These are phyloP conservation scores for Coccyzus lansbergi DNA, from an alignment of 2,797 vertebrate genomes.

Conservation along the genomic window DNA sequence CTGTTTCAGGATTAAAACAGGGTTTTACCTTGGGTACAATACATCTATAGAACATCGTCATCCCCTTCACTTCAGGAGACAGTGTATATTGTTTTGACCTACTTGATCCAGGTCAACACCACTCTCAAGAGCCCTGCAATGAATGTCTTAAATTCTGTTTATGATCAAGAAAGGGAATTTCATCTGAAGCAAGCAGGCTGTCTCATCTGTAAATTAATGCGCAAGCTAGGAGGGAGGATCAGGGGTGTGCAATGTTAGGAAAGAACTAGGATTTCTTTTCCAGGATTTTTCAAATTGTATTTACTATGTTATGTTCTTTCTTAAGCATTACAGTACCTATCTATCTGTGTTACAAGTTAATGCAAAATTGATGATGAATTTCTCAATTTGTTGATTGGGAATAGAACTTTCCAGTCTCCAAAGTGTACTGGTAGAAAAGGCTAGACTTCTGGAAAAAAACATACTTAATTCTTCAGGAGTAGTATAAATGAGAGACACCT, in stretches of 20 bases:
- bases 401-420: neutral
- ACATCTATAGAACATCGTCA: neutral
- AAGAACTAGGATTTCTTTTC: neutral
- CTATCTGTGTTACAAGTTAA: neutral
- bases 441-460: neutral
- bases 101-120: neutral
- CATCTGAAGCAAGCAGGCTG: neutral
- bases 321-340: fast-evolving
- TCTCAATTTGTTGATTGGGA: neutral
- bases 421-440: neutral
- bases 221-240: neutral
- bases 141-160: neutral
- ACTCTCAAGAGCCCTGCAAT: neutral
- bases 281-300: neutral
- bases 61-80: neutral
- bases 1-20: neutral
- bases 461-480: neutral
- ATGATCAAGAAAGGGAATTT: neutral
- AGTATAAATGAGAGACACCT: neutral
- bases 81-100: neutral
- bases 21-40: no score
- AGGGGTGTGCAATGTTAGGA: neutral
- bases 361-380: neutral
- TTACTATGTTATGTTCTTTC: neutral
- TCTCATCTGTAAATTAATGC: neutral